Percentiles rank a stretch among this genome's conserved stretches.
These are phyloP conservation scores for Salvelinus alpinus DNA, from an alignment of 2,113 vertebrate genomes.

Conservation along the genomic window DNA sequence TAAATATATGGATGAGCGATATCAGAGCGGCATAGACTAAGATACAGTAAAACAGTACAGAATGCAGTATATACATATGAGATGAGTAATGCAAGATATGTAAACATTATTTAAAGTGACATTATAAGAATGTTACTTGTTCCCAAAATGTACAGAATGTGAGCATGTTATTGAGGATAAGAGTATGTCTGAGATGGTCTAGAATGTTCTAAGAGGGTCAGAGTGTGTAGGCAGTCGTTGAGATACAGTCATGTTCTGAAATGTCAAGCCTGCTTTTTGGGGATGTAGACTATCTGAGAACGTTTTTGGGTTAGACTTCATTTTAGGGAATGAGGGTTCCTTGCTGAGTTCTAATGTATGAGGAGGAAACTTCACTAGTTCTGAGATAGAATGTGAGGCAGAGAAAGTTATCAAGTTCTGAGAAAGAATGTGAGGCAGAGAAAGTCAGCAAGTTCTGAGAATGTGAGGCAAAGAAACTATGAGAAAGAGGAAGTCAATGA, in stretches of 20 bases:
- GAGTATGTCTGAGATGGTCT: slow-evolving; percentile 52
- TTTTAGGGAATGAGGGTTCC: neutral
- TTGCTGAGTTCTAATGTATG: neutral
- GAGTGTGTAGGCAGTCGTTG: slow-evolving; percentile 24
- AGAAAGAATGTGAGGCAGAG: slow-evolving; percentile 19
- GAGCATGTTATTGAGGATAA: slow-evolving; percentile 43
- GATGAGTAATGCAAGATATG: no score
- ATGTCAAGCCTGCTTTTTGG: neutral
- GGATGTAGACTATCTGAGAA: neutral
- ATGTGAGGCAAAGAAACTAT: slow-evolving; percentile 3
- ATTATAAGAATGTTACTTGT: neutral
- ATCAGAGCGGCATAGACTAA: no score
- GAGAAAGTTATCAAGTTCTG: neutral
- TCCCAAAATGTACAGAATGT: slow-evolving; percentile 40
- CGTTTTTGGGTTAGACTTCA: neutral
- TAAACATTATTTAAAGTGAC: no score
- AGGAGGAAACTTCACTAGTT: neutral
- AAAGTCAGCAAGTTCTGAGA: neutral
- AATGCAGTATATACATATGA: no score
- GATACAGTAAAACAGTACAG: no score
- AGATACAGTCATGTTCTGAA: neutral
- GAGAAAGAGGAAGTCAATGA: no score
- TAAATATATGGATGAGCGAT: no score
- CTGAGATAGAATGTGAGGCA: neutral
- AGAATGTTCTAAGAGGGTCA: slow-evolving; percentile 48